Conservation (phyloP, 1,140 invertebrate species). For the Drosophila micromelanica region DNA sequence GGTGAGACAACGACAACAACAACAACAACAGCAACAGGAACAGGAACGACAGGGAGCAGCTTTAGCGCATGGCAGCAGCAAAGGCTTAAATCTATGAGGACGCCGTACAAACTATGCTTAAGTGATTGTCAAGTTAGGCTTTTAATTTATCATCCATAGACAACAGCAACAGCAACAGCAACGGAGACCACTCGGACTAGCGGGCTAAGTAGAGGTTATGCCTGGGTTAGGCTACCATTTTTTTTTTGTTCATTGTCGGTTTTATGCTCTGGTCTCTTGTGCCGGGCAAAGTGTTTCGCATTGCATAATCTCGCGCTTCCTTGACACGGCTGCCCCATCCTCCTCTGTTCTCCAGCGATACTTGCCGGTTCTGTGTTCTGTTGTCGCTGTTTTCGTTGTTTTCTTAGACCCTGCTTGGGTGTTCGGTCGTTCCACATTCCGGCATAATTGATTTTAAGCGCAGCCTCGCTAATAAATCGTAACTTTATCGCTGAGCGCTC, state of each 20-base stretch:
- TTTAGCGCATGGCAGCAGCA: conserved; percentile 60
- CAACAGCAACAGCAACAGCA: conserved; percentile 66
- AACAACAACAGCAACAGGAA: conserved; percentile 25
- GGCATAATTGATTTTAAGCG: conserved; percentile 84
- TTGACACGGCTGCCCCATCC: conserved; percentile 28
- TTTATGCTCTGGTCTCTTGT: conserved; percentile 9
- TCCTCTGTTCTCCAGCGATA: background rate
- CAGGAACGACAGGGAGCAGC: conserved; percentile 59
- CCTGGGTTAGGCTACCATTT: conserved; percentile 77
- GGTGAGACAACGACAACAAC: conserved; percentile 38
- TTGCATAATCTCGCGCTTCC: conserved; percentile 74
- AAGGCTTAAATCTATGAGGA: conserved; percentile 81
- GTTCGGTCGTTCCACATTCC: conserved; percentile 84
- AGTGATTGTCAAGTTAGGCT: conserved; percentile 85
- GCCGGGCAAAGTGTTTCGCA: conserved; percentile 70
- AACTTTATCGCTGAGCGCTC: conserved; percentile 73
- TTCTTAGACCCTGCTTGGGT: conserved; percentile 69
- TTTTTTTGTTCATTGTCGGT: conserved; percentile 24
- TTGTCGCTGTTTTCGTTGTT: conserved; percentile 7
- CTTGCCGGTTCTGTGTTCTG: conserved; percentile 15
- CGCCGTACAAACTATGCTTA: conserved; percentile 84
- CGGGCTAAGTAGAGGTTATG: conserved; percentile 79
- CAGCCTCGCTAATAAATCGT: conserved; percentile 83
- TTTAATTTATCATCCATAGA: conserved; percentile 85
- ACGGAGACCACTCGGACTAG: conserved; percentile 43